Evolutionary conservation across 2,113 vertebrate species (phyloP).

Genomic region (Tichodroma muraria): DNA sequence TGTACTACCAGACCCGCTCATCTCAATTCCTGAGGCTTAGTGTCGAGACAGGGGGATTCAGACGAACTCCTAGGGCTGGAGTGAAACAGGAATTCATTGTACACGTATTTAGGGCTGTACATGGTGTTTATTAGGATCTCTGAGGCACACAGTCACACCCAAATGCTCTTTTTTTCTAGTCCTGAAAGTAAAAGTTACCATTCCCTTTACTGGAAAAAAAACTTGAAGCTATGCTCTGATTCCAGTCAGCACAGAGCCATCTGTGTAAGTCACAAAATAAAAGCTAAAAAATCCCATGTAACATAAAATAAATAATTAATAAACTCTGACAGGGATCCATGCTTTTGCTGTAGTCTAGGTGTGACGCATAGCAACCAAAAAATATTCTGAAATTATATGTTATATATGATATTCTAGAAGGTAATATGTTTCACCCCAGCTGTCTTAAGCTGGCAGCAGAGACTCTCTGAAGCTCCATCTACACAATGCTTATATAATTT

Average conservation of each 20-base stretch:
- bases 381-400: background rate
- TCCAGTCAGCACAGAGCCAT: background rate
- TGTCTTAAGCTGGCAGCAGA: background rate
- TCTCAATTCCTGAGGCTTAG: background rate
- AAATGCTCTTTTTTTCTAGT: background rate
- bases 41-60: background rate
- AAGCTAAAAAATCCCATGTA: background rate
- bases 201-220: background rate
- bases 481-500: background rate
- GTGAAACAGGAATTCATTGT: background rate
- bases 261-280: background rate
- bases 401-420: background rate
- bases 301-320: background rate
- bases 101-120: background rate
- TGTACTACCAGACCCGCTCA: background rate
- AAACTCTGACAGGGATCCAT: accelerated
- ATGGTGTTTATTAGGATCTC: background rate
- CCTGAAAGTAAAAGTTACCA: background rate
- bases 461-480: background rate
- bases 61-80: background rate
- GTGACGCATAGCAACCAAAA: background rate
- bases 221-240: background rate
- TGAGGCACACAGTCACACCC: background rate
- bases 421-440: background rate
- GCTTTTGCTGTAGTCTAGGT: background rate